Base-by-base conservation (phyloP, 1,140 invertebrate species). In the Maconellicoccus hirsutus region DNA sequence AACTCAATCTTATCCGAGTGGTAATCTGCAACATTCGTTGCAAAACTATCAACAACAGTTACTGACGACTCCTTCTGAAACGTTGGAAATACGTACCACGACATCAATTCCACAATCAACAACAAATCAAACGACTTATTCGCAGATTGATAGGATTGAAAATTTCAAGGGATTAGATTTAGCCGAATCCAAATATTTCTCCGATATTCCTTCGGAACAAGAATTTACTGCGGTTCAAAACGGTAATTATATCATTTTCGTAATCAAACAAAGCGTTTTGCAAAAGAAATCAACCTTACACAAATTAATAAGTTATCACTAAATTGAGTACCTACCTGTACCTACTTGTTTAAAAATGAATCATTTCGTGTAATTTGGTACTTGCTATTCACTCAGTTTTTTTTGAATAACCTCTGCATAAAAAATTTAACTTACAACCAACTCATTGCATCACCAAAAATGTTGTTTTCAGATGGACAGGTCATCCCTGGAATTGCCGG, bases 401-500 rank as follows among this genome's bases (percentile, higher is more conserved):
- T n/a, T n/a, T n/a, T n/a, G n/a, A n/a, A n/a, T n/a, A n/a, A n/a
- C n/a, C n/a, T n/a, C n/a, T n/a, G n/a, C n/a, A n/a, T n/a, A n/a
- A n/a, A n/a, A n/a, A n/a, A n/a, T n/a, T n/a, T n/a, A n/a, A n/a
- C n/a, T n/a, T n/a, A n/a, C n/a, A n/a, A n/a, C n/a, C n/a, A n/a
- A n/a, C n/a, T n/a, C n/a, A n/a, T n/a, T n/a, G n/a, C n/a, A n/a
- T n/a, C n/a, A n/a, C n/a, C n/a, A n/a, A n/a, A n/a, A n/a, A n/a
- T n/a, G n/a, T n/a, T n/a, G n/a, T 19, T 52, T 52, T 8, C 61
- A 66, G 61, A 66, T 23, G 42, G 42, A 8, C 42, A 52, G 78
- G 79, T 76, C n/a, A 83, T 84, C 71, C 83, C 83, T 6, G 84
- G 83, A 21, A 75, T 78, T n/a, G 76, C 83, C 6, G 82, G 83